Conservation (phyloP, 2,113 vertebrate species). For the Etheostoma cragini region DNA sequence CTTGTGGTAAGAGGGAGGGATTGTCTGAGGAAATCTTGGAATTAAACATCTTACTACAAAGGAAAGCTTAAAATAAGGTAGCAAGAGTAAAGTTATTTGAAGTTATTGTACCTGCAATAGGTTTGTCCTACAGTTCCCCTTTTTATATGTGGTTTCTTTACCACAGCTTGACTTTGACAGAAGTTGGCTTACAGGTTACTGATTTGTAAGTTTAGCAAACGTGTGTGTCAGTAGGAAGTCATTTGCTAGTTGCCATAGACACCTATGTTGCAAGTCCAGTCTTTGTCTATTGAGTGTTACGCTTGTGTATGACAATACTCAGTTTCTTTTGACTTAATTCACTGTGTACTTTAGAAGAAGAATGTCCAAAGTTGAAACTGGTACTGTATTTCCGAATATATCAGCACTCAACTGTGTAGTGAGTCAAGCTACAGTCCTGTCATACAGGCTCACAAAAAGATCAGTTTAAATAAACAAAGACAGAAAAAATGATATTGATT, state of each 20-base stretch:
- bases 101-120: background rate
- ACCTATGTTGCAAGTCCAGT: conserved; percentile 33
- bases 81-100: background rate
- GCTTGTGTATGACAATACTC: conserved; percentile 9
- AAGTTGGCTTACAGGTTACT: conserved; percentile 55
- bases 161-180: conserved; percentile 44
- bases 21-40: background rate
- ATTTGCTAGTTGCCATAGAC: conserved; percentile 67
- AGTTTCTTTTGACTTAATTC: conserved; percentile 14
- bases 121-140: conserved; percentile 8
- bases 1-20: background rate
- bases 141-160: background rate
- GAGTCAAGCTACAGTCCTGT: background rate
- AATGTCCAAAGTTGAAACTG: conserved; percentile 2
- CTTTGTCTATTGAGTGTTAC: conserved; percentile 57
- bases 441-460: background rate
- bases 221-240: conserved; percentile 66
- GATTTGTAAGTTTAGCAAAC: conserved; percentile 72
- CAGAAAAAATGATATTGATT: background rate
- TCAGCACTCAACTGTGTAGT: background rate
- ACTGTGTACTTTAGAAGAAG: conserved; percentile 9
- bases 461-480: background rate
- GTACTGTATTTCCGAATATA: background rate
- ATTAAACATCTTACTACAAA: background rate
- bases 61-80: background rate